Conservation (phyloP, 53 echinoderm and acorn worm species). For the Holothuria leucospilota region DNA sequence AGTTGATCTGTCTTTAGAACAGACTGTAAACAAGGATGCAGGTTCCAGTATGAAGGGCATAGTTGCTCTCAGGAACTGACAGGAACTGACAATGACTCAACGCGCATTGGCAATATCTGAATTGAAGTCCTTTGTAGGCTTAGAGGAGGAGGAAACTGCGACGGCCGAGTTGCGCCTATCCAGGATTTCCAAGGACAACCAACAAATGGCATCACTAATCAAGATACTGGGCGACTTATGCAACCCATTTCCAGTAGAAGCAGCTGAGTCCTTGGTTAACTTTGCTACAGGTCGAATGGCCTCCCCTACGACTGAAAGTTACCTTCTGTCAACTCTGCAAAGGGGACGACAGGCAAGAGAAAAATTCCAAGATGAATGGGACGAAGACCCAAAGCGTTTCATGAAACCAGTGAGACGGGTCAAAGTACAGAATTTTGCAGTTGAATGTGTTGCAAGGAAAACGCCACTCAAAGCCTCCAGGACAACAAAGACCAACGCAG, state of each 20-base stretch:
- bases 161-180: conserved; percentile 34
- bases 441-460: background rate
- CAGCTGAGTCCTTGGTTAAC: conserved; percentile 38
- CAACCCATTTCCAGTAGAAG: conserved; percentile 65
- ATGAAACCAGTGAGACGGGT: conserved; percentile 48
- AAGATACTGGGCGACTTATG: conserved; percentile 40
- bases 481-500: conserved; percentile 33
- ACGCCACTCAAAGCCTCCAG: background rate
- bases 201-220: conserved; percentile 22
- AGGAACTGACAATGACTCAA: conserved; percentile 68
- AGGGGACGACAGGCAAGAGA: conserved; percentile 37
- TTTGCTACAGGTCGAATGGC: conserved; percentile 60
- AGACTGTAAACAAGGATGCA: conserved; percentile 69
- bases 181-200: conserved; percentile 51
- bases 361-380: conserved; percentile 57
- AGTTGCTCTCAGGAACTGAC: conserved; percentile 59
- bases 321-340: conserved; percentile 34
- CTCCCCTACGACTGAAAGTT: background rate
- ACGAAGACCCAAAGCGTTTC: conserved; percentile 44
- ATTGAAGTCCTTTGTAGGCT: conserved; percentile 40
- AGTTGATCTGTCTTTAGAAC: conserved; percentile 71
- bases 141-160: conserved; percentile 41
- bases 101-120: conserved; percentile 59
- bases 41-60: conserved; percentile 69
- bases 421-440: conserved; percentile 62